Base-by-base conservation (phyloP, 2,888 invertebrate species). In the Belgica antarctica region DNA sequence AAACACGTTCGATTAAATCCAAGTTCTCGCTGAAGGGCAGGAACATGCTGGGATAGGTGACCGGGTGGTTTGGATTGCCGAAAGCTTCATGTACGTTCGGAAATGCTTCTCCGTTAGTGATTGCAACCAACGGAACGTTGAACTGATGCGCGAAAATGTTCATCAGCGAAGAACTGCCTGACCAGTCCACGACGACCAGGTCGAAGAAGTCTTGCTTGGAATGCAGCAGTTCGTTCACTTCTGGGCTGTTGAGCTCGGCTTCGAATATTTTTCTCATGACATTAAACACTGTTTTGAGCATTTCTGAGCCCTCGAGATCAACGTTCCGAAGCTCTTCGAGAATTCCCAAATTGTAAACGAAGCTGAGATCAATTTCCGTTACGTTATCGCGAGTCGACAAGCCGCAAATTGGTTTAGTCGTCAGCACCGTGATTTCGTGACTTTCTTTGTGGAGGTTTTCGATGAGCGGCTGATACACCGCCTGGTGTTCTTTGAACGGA, bases 71-170 rank as follows among this genome's bases (percentile, higher is more conserved):
- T 0, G 84, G 82, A 74, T 81, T 82, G 5, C 84, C 85, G 71
- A 85, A 81, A 0, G 82, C 78, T 75, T 82, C 82, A 71, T 83
- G 81, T 59, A 82, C 81, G 36, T 81, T 79, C 65, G 82, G 76
- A 72, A 79, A 79, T 0, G 83, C 83, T 71, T 80, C 82, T 5
- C 83, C 77, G 0, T 84, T 78, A 5, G 82, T 81, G 3, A 85
- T 80, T 2, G 82, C 80, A 70, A 87, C 83, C 47, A 83, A 80
- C 2, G 85, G 83, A 25, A 78, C 81, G 31, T 82, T 76, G 74
- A 85, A 85, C 73, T 82, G 82, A 47, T 84, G 81, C 19, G 83
- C 83, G 19, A 83, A 80, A 0, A 81, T 83, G 70, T 82, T 83
- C 41, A 83, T 74, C 0, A 82, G 69, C 0, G 84, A 83, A n/a